Percentiles rank a stretch among this genome's conserved stretches.
Evolutionary conservation across 1,140 invertebrate species (phyloP).

Genomic region (Heterodera carotae): DNA sequence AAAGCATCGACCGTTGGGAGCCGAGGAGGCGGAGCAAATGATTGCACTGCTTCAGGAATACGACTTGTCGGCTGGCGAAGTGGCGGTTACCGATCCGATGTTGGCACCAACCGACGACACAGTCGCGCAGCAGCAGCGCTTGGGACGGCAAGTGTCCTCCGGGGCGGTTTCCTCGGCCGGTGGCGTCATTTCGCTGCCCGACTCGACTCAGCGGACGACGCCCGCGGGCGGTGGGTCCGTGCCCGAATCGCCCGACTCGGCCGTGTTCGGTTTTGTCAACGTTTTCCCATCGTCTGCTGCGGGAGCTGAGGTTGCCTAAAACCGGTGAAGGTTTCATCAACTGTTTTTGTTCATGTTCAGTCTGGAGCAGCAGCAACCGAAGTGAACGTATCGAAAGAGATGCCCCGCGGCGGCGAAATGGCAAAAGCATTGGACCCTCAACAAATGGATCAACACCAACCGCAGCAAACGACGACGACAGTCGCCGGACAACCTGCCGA

Average conservation of each 20-base stretch:
- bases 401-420: neutral
- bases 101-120: neutral
- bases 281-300: neutral
- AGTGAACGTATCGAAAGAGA: neutral
- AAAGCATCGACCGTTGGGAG: slow-evolving; percentile 6
- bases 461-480: neutral
- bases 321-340: no score
- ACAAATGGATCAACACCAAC: neutral
- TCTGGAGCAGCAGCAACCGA: neutral
- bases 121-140: neutral
- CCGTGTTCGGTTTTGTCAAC: slow-evolving; percentile 28
- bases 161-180: neutral
- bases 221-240: slow-evolving; percentile 13
- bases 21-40: slow-evolving; percentile 38
- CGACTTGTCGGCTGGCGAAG: slow-evolving; percentile 18
- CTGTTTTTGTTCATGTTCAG: no score
- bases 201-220: slow-evolving; percentile 14
- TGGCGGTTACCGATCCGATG: neutral
- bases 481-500: neutral
- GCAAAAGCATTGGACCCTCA: neutral
- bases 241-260: slow-evolving; percentile 25
- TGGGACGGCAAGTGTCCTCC: neutral
- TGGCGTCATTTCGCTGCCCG: slow-evolving; percentile 17
- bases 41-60: slow-evolving; percentile 41
- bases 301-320: neutral